Evolutionary conservation across 2,113 vertebrate species (phyloP).

Genomic region (Micronycteris hirsuta): DNA sequence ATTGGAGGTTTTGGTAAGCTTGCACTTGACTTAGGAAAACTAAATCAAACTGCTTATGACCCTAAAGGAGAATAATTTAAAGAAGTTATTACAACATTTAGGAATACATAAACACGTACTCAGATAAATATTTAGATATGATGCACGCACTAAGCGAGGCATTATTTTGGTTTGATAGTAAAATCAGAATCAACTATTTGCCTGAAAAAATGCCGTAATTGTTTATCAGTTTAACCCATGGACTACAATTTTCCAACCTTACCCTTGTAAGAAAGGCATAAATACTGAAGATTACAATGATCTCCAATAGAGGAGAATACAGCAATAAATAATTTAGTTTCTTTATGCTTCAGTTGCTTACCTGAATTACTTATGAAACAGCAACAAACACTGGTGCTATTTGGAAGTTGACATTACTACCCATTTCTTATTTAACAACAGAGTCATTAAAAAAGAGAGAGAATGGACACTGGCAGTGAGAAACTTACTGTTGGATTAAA

Average conservation of each 20-base stretch:
- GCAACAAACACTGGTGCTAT: conserved; percentile 46
- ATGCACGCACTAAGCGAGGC: neutral
- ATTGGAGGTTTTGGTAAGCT: neutral
- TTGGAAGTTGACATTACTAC: conserved; percentile 38
- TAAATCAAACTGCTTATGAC: neutral
- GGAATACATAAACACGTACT: neutral
- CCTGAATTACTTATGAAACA: conserved; percentile 69
- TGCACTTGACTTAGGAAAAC: neutral
- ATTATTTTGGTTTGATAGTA: neutral
- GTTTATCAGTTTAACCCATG: conserved; percentile 5
- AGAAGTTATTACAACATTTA: neutral
- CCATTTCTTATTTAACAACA: conserved; percentile 62
- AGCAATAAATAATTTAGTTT: conserved; percentile 63
- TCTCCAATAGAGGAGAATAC: conserved; percentile 49
- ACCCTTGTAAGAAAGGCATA: conserved; percentile 60
- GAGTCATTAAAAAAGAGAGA: neutral
- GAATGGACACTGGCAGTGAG: neutral
- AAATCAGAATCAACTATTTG: conserved; percentile 39
- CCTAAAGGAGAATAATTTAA: neutral
- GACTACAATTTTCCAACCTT: conserved; percentile 35
- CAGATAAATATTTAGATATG: neutral
- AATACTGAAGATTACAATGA: conserved; percentile 30
- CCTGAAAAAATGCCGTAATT: conserved; percentile 56
- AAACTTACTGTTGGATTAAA: neutral
- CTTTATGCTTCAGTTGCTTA: conserved; percentile 63